Conservation (phyloP, 2,888 invertebrate species). For the Drosophila mercatorum region DNA sequence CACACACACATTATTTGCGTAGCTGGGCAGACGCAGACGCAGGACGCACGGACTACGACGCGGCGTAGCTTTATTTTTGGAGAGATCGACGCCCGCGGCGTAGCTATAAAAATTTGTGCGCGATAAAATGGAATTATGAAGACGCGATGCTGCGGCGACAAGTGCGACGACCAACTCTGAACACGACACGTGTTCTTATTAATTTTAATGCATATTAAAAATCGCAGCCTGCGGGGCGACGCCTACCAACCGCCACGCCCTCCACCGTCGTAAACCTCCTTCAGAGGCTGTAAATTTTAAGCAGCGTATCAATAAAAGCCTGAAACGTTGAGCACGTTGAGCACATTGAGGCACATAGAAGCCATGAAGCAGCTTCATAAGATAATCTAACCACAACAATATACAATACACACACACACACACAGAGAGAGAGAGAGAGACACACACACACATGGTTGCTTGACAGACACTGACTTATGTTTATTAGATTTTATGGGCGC, state of each 20-base stretch:
- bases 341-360: constrained; percentile 10
- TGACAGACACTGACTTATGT: constrained; percentile 60
- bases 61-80: constrained; percentile 59
- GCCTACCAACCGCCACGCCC: not conserved
- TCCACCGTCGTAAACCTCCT: constrained; percentile 1
- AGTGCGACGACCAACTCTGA: constrained; percentile 13
- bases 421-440: not conserved
- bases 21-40: not conserved
- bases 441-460: constrained; percentile 11
- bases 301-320: constrained; percentile 65
- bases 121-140: constrained; percentile 76
- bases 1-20: constrained; percentile 40
- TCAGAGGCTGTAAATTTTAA: constrained; percentile 42
- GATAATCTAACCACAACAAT: constrained; percentile 59
- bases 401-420: constrained; percentile 18
- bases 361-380: constrained; percentile 36
- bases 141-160: constrained; percentile 26
- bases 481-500: constrained; percentile 71
- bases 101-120: constrained; percentile 76
- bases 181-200: constrained; percentile 76
- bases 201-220: constrained; percentile 79
- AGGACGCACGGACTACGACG: constrained; percentile 5
- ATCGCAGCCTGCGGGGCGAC: constrained; percentile 51
- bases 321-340: constrained; percentile 14
- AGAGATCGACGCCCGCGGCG: constrained; percentile 75